These are phyloP conservation scores for Hymenopus coronatus DNA, from an alignment of 2,888 invertebrate genomes.

Conservation along the genomic window DNA sequence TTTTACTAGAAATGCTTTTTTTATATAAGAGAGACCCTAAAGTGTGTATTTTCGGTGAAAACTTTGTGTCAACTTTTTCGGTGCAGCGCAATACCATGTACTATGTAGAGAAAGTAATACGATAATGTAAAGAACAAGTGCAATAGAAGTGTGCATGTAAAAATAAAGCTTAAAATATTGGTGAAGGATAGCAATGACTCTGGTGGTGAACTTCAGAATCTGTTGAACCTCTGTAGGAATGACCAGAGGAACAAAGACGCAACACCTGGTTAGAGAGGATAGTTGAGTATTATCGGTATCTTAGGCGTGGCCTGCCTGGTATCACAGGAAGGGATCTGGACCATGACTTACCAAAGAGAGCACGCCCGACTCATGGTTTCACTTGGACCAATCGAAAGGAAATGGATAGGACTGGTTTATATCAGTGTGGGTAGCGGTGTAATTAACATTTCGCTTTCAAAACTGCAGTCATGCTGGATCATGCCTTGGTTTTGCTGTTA, in stretches of 20 bases:
- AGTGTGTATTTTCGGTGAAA: too few relatives aligned
- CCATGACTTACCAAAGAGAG: not conserved
- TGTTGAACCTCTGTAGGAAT: not conserved
- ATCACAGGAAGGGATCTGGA: not conserved
- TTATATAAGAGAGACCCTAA: too few relatives aligned
- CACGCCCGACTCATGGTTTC: not conserved
- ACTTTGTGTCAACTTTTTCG: too few relatives aligned
- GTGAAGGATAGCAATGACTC: too few relatives aligned
- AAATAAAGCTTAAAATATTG: too few relatives aligned
- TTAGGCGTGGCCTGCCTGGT: not conserved
- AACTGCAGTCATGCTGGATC: not conserved
- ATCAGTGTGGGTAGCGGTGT: not conserved
- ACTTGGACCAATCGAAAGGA: not conserved
- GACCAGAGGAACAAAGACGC: not conserved
- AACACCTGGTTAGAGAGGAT: not conserved
- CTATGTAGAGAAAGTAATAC: too few relatives aligned
- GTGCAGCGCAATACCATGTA: too few relatives aligned
- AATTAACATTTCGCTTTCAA: not conserved
- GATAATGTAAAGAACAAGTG: too few relatives aligned
- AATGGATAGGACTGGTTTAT: not conserved
- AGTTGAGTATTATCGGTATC: not conserved
- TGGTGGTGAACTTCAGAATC: too few relatives aligned
- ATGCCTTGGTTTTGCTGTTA: not conserved
- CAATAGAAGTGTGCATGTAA: too few relatives aligned
- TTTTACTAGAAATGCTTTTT: too few relatives aligned